Evolutionary conservation across 2,113 vertebrate genomes (phyloP).

Genomic region (Verasper variegatus): DNA sequence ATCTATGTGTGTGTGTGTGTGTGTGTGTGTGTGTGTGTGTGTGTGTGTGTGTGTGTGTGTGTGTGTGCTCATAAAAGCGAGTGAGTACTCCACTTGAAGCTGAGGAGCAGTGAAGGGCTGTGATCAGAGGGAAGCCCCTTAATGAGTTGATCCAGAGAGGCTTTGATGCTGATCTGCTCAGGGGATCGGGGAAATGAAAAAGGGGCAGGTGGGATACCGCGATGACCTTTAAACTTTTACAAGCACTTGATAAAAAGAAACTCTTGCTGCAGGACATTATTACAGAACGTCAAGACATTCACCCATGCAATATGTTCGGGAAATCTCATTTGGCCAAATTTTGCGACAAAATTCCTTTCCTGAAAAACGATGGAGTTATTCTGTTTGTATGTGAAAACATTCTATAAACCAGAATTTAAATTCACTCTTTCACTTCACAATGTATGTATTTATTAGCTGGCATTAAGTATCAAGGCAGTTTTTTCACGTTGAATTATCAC

Average conservation of each 20-base stretch:
- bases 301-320: neutral
- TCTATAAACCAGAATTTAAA: too few species aligned
- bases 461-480: too few species aligned
- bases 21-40: neutral
- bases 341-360: too few species aligned
- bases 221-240: conserved; percentile 46
- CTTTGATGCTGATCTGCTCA: conserved; percentile 54
- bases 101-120: conserved; percentile 11
- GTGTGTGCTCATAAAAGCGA: neutral
- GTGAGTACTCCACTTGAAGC: conserved; percentile 28
- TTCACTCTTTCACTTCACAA: neutral
- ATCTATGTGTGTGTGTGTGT: neutral
- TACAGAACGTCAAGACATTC: neutral
- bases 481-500: too few species aligned
- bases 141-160: conserved; percentile 49
- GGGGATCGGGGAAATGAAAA: conserved; percentile 40
- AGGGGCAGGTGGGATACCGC: neutral
- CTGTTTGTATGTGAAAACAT: too few species aligned
- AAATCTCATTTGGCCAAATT: neutral
- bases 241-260: conserved; percentile 23
- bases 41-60: neutral
- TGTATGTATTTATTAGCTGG: too few species aligned
- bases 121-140: conserved; percentile 60
- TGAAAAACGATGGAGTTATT: too few species aligned
- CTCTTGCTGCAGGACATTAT: neutral